phyloP scores from a whole-genome alignment of 2,888 invertebrate genomes.

The Schrankia costaestrigalis region DNA sequence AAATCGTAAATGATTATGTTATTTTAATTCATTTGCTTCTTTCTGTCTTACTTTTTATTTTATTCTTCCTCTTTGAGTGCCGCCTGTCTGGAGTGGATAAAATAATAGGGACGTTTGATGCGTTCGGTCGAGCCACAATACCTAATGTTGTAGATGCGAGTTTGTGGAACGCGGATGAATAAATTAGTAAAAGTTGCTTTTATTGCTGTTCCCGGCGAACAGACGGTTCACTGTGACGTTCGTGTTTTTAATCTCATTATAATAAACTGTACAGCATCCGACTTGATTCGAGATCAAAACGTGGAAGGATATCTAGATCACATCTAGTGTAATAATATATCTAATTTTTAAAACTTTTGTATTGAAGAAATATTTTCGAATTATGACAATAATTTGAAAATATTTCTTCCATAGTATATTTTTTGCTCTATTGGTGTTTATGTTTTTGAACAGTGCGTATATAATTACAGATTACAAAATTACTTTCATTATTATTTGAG shows the following conservation, averaged over 20 bases:
- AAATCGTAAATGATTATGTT: slow-evolving; percentile 78
- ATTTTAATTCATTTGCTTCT: slow-evolving; percentile 79
- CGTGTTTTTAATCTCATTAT: slow-evolving; percentile 25
- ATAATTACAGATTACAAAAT: no score
- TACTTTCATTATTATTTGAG: no score
- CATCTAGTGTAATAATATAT: no score
- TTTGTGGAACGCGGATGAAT: slow-evolving; percentile 45
- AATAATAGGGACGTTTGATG: slow-evolving; percentile 49
- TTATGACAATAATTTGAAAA: no score
- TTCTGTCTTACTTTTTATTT: slow-evolving; percentile 65
- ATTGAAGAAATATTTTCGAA: no score
- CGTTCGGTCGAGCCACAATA: slow-evolving; percentile 35
- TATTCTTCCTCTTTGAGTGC: slow-evolving; percentile 64
- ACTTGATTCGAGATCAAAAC: slow-evolving; percentile 20
- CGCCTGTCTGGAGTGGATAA: slow-evolving; percentile 74
- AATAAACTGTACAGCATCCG: slow-evolving; percentile 18
- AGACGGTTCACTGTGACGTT: slow-evolving; percentile 23
- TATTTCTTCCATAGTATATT: no score
- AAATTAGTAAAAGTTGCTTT: slow-evolving; percentile 47
- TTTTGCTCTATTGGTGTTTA: no score
- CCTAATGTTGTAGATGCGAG: slow-evolving; percentile 35
- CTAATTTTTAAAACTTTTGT: no score
- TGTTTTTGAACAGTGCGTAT: no score
- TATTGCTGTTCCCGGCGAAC: slow-evolving; percentile 37
- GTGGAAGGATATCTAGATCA: slow-evolving; percentile 3